Evolutionary conservation across 1,140 invertebrate genomes (phyloP), one percentile per base, ranked within the genome.

Genomic region (Dolichoris vasculosae): DNA sequence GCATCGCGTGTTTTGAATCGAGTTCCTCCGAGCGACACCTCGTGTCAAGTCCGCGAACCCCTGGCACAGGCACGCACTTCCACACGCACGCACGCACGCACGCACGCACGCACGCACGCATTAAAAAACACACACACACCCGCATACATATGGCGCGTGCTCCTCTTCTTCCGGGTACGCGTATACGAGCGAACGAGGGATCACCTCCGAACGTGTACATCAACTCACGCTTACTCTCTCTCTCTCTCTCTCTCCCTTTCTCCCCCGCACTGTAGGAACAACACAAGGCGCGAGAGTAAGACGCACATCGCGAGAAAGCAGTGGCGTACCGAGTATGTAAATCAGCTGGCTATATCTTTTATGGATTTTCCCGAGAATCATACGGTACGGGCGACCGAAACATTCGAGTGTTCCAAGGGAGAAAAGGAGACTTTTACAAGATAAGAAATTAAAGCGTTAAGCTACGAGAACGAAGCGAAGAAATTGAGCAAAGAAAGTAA

Each of bases 311-410:
- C n/a, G 35, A 51, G 32, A 2, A 63, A 15, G 86, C 91, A 91
- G 89, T 91, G 90, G 91, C 90, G 90, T 89, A 90, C 88, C 89
- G 87, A 89, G 91, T 92, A 92, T 92, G 91, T 92, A 92, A 92
- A 93, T 92, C 90, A 89, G 87, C 87, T 75, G 75, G 30, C 32
- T 20, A 77, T 55, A 86, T 86, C 63, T 86, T 86, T 82, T 78
- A 83, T 78, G 81, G 64, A 83, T 83, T 83, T 86, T 83, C 81
- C 64, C 69, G 73, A 40, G 75, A 79, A 83, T 79, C 35, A 64
- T 77, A 82, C 79, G 84, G 67, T 85, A 85, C 30, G 38, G n/a
- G 26, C 9, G 30, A 69, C 51, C 55, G 23, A 59, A 59, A 9
- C 23, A 8, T 17, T 17, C 48, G 48, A 35, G 46, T 30, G 46